These are phyloP conservation scores for Centroberyx gerrardi DNA, from an alignment of 2,797 vertebrate genomes.

Conservation along the genomic window DNA sequence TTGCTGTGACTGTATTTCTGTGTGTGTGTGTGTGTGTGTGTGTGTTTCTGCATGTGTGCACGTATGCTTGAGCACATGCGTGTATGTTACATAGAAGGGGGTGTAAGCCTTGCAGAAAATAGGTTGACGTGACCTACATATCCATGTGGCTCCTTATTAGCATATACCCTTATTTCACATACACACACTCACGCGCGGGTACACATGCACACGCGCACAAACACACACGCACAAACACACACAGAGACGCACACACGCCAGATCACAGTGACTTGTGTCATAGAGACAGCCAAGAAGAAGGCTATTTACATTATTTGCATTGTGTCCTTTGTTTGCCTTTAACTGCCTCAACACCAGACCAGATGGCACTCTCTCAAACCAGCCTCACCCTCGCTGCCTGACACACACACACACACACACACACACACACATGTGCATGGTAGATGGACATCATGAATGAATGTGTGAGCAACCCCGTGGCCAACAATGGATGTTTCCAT, in stretches of 20 bases:
- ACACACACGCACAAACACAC: slow-evolving; percentile 19
- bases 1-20: slow-evolving; percentile 35
- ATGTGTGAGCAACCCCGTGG: slow-evolving; percentile 18
- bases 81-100: slow-evolving; percentile 50
- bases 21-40: slow-evolving; percentile 14
- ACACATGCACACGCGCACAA: slow-evolving; percentile 34
- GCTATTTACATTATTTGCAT: slow-evolving; percentile 83
- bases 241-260: slow-evolving; percentile 18
- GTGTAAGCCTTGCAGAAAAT: slow-evolving; percentile 77
- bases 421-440: neutral
- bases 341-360: slow-evolving; percentile 73
- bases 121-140: slow-evolving; percentile 87
- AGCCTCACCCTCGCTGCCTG: slow-evolving; percentile 11
- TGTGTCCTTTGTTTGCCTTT: slow-evolving; percentile 81
- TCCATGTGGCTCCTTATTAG: slow-evolving; percentile 83
- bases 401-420: slow-evolving; percentile 40
- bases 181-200: slow-evolving; percentile 19
- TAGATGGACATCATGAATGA: slow-evolving; percentile 55
- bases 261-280: slow-evolving; percentile 78
- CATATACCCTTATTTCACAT: slow-evolving; percentile 76
- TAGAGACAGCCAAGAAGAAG: slow-evolving; percentile 66
- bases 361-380: slow-evolving; percentile 73
- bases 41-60: slow-evolving; percentile 35
- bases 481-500: slow-evolving; percentile 33
- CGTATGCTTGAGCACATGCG: slow-evolving; percentile 33